Conservation (phyloP, 2,113 vertebrate genomes). For the Ifrita kowaldi region DNA sequence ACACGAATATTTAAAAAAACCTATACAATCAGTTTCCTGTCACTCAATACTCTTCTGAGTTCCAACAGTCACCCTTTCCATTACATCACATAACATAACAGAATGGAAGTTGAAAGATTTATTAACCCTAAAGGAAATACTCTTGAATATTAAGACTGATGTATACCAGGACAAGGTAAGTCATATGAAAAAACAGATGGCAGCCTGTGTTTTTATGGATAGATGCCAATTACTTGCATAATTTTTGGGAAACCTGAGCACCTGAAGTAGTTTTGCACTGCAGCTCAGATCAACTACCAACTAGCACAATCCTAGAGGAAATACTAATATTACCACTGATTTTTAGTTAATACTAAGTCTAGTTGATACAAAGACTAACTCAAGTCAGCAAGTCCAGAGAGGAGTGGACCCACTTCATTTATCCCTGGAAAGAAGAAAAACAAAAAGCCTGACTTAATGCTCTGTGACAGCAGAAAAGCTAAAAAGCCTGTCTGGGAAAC, state of each 20-base stretch:
- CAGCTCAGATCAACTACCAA: background rate
- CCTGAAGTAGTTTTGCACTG: background rate
- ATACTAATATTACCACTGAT: background rate
- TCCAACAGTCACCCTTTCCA: background rate
- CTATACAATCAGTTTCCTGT: background rate
- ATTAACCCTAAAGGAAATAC: background rate
- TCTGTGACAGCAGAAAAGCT: background rate
- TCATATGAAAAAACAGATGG: background rate
- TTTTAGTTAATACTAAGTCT: background rate
- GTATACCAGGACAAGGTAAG: background rate
- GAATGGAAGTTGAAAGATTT: background rate
- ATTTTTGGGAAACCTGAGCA: background rate
- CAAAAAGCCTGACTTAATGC: background rate
- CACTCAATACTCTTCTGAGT: background rate
- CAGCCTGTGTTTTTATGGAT: background rate
- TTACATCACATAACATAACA: rapidly evolving
- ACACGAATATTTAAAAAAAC: rapidly evolving
- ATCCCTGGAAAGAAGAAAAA: background rate
- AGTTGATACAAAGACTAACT: background rate
- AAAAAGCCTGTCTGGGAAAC: background rate
- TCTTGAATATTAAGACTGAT: background rate
- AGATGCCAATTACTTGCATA: rapidly evolving
- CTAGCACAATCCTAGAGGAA: background rate
- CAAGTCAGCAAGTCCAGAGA: background rate
- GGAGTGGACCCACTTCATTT: background rate